Percentiles rank a stretch among this genome's conserved stretches.
Conservation (phyloP, 2,797 vertebrate species). For the Malurus leucopterus region DNA sequence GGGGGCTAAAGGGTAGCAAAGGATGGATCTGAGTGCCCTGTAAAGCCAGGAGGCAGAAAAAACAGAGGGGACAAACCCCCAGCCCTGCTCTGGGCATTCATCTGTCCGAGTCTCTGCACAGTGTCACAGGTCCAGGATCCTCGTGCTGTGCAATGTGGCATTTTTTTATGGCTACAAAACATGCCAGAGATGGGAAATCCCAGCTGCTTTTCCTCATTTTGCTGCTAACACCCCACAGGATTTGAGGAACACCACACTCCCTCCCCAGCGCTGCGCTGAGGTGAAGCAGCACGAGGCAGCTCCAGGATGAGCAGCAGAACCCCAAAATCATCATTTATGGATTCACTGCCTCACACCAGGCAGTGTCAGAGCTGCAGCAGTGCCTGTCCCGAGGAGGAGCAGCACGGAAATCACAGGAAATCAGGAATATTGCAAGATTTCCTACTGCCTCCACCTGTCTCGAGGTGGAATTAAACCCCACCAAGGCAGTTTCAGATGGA, state of each 20-base stretch:
- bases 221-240: not conserved
- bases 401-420: not conserved
- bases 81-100: not conserved
- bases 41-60: not conserved
- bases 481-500: not conserved
- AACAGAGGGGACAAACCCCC: not conserved
- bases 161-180: not conserved
- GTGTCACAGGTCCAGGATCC: not conserved
- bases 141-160: not conserved
- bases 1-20: not conserved
- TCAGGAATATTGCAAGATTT: not conserved
- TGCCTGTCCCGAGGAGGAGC: not conserved
- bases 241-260: accelerated
- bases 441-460: slow-evolving; percentile 15
- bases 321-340: not conserved
- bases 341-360: not conserved
- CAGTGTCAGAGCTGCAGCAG: not conserved
- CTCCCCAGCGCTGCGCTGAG: not conserved
- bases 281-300: not conserved
- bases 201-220: not conserved
- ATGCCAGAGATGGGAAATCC: not conserved
- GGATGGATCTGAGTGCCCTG: not conserved
- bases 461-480: slow-evolving; percentile 2
- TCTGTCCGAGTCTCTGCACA: not conserved
- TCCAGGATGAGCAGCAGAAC: not conserved